A percentile compares a stretch with the other conserved stretches of the same genome.
These are phyloP conservation scores for Zaprionus lachaisei DNA, from an alignment of 1,140 invertebrate genomes.

Conservation along the genomic window DNA sequence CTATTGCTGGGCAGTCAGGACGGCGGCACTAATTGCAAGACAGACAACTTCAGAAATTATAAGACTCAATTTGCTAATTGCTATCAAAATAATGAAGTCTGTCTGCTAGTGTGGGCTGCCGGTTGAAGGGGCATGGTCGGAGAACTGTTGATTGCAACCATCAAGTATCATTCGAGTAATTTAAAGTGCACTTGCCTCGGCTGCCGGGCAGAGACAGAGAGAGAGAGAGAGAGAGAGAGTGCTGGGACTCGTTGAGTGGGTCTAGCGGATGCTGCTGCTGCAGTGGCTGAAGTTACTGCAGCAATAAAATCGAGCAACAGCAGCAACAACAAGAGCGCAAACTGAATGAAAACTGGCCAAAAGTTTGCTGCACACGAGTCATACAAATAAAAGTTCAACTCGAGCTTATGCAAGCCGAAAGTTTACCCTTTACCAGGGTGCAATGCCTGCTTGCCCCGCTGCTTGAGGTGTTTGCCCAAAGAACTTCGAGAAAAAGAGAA, in stretches of 20 bases:
- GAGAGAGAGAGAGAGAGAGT: not conserved
- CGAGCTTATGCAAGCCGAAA: conserved; percentile 62
- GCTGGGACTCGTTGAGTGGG: not conserved
- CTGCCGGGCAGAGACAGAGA: not conserved
- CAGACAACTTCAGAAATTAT: conserved; percentile 74
- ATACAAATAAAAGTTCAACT: conserved; percentile 78
- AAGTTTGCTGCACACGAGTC: conserved; percentile 67
- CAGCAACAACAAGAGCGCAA: conserved; percentile 7
- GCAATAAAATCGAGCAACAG: conserved; percentile 61
- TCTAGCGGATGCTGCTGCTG: conserved; percentile 32
- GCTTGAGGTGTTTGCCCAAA: conserved; percentile 70
- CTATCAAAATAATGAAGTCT: conserved; percentile 82
- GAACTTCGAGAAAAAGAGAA: not conserved
- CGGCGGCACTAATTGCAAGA: conserved; percentile 70
- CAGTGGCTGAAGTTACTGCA: conserved; percentile 37
- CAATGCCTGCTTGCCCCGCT: conserved; percentile 6
- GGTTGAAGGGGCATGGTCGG: not conserved
- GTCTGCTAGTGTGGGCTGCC: not conserved
- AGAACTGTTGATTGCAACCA: conserved; percentile 71
- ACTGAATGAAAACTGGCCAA: conserved; percentile 39
- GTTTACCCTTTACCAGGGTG: conserved; percentile 46
- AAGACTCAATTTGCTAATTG: conserved; percentile 82
- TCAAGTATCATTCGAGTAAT: conserved; percentile 83
- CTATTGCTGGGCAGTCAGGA: conserved; percentile 40
- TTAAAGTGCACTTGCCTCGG: conserved; percentile 64